These are phyloP conservation scores for Drosophila melanica DNA, from an alignment of 1,140 invertebrate species.

Conservation along the genomic window DNA sequence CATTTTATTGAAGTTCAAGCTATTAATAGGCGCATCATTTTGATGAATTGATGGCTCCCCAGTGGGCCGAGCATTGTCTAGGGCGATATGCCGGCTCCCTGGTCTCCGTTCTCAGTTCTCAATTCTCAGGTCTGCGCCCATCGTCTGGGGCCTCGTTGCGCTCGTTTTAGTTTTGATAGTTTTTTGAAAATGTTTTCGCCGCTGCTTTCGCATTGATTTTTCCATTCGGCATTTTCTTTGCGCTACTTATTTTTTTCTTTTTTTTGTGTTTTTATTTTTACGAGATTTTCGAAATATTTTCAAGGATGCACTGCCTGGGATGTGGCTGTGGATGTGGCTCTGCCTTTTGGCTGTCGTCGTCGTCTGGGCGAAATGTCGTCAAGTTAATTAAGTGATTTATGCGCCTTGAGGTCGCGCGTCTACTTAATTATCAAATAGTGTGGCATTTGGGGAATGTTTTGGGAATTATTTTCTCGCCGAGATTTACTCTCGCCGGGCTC, in stretches of 20 bases:
- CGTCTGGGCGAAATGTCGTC: constrained; percentile 68
- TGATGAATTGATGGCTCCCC: constrained; percentile 80
- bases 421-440: constrained; percentile 83
- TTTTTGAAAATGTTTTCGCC: constrained; percentile 49
- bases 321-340: constrained; percentile 14
- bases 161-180: constrained; percentile 72
- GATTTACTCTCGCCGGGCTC: constrained; percentile 37
- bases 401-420: constrained; percentile 76
- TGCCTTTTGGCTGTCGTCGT: constrained; percentile 11
- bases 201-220: constrained; percentile 64
- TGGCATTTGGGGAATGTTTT: constrained; percentile 78
- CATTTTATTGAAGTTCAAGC: constrained; percentile 77
- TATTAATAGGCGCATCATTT: constrained; percentile 70
- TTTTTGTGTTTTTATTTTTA: constrained; percentile 17
- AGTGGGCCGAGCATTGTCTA: constrained; percentile 43
- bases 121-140: background rate
- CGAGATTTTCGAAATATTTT: constrained; percentile 45
- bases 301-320: constrained; percentile 1
- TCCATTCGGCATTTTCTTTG: constrained; percentile 47
- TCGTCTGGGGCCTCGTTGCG: constrained; percentile 36
- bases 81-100: background rate
- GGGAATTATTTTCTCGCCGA: constrained; percentile 58
- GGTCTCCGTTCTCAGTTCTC: background rate
- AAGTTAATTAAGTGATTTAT: constrained; percentile 83
- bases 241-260: constrained; percentile 35